These are phyloP conservation scores for Pandemis corylana DNA, from an alignment of 2,888 invertebrate species.

Conservation along the genomic window DNA sequence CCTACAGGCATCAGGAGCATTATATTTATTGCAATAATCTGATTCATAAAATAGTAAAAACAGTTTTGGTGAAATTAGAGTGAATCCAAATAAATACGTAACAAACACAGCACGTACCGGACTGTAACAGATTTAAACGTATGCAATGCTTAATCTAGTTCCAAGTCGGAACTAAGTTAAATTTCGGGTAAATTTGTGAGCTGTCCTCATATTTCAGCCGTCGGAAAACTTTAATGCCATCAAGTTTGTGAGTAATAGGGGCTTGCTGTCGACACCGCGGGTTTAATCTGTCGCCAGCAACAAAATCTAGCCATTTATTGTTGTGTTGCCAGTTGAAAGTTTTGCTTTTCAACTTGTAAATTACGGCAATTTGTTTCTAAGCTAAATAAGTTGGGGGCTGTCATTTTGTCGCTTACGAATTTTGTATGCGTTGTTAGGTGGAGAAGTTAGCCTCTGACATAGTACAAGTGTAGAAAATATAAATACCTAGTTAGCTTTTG, in stretches of 20 bases:
- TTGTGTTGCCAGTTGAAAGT: slow-evolving; percentile 57
- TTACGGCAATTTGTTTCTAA: slow-evolving; percentile 53
- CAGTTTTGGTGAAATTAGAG: neutral
- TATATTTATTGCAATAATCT: too few species aligned
- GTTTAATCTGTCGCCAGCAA: slow-evolving; percentile 64
- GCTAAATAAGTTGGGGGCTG: slow-evolving; percentile 24
- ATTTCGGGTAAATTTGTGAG: slow-evolving; percentile 47
- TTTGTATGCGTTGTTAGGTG: slow-evolving; percentile 6
- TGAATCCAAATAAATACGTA: neutral
- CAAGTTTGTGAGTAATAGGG: slow-evolving; percentile 71
- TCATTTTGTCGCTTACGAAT: neutral
- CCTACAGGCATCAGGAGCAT: too few species aligned
- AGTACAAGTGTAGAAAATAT: neutral
- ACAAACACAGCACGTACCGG: neutral
- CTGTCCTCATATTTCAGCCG: slow-evolving; percentile 65
- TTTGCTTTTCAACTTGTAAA: slow-evolving; percentile 52
- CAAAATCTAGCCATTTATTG: slow-evolving; percentile 62
- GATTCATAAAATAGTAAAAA: too few species aligned
- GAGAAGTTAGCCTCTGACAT: neutral
- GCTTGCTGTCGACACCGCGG: slow-evolving; percentile 61
- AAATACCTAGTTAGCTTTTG: too few species aligned
- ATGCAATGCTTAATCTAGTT: slow-evolving; percentile 35
- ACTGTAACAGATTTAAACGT: slow-evolving; percentile 27
- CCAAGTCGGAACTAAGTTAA: slow-evolving; percentile 51
- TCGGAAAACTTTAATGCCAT: slow-evolving; percentile 69